Evolutionary conservation across 1,140 invertebrate species (phyloP), one percentile per base, ranked within the genome.

Genomic region (Rhagoletis zephyria): DNA sequence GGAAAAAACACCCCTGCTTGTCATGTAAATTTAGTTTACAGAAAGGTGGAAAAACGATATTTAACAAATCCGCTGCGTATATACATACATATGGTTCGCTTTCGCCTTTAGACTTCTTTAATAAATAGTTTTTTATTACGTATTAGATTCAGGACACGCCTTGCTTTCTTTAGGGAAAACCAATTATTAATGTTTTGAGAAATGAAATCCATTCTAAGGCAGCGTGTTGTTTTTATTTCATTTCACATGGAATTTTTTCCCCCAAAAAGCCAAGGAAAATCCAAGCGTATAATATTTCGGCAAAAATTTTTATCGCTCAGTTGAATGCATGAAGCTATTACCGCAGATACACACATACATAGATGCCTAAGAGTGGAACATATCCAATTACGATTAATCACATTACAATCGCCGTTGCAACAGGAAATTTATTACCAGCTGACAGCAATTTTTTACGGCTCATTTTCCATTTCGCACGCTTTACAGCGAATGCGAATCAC

Each of bases 341-440:
- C 6, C 64, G n/a, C 10, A 74, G 14, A 63, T 12, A 63, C 7
- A 63, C 51, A 51, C 7, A 45, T 51, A n/a, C 48, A 81, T 30
- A 0, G 4, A n/a, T n/a, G 19, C n/a, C 19, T 19, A 14, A 48
- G 45, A 16, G 7, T n/a, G 2, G n/a, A 59, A 81, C 48, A 81
- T 56, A 81, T 81, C 74, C 74, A 81, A 81, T 81, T 81, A 56
- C 74, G 74, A 56, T 81, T n/a, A 81, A 81, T 81, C 74, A 81
- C 51, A 81, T 81, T 81, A 81, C 74, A 81, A 81, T 56, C 42
- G 70, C 70, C 16, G 70, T n/a, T 51, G 9, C 9, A 81, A 7
- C 74, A 10, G 7, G 16, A 81, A 81, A 81, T 81, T 81, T 81
- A 81, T 81, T 14, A 81, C 74, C 74, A 81, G 48, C 74, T 81